These are phyloP conservation scores for Myopa testacea DNA, from an alignment of 2,888 invertebrate species.

Conservation along the genomic window DNA sequence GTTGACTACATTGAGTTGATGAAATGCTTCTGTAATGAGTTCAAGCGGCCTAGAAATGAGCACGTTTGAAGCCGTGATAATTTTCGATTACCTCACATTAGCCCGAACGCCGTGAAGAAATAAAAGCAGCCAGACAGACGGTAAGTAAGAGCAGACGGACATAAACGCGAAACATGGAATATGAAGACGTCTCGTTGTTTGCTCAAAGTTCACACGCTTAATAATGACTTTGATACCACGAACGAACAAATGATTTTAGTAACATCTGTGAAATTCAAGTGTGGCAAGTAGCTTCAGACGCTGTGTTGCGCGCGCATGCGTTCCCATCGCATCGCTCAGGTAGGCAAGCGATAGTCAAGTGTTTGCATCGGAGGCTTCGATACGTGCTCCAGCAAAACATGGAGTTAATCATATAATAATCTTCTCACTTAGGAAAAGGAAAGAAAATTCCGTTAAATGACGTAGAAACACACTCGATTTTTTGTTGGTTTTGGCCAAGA, in stretches of 20 bases:
- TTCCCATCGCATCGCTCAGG: conserved; percentile 25
- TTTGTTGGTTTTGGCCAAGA: too few relatives aligned
- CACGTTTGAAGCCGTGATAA: conserved; percentile 12
- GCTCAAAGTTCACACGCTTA: conserved; percentile 37
- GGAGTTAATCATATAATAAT: too few relatives aligned
- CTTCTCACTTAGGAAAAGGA: too few relatives aligned
- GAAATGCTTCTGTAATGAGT: not conserved
- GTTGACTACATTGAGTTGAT: not conserved
- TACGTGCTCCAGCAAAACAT: too few relatives aligned
- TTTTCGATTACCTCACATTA: conserved; percentile 32
- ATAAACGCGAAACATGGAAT: not conserved
- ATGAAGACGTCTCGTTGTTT: conserved; percentile 37
- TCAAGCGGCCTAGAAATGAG: not conserved
- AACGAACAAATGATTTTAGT: conserved; percentile 23
- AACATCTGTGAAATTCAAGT: conserved; percentile 35
- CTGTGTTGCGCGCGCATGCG: conserved; percentile 42
- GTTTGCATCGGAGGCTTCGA: too few relatives aligned
- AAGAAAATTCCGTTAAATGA: too few relatives aligned
- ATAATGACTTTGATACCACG: conserved; percentile 32
- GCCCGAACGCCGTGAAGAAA: conserved; percentile 25
- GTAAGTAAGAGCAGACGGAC: not conserved
- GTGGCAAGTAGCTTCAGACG: conserved; percentile 35
- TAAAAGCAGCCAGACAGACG: not conserved
- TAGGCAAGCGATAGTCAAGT: not conserved
- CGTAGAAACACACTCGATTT: too few relatives aligned